Evolutionary conservation across 2,113 vertebrate genomes (phyloP), one percentile per base, ranked within the genome.

Genomic region (Seriola rivoliana): DNA sequence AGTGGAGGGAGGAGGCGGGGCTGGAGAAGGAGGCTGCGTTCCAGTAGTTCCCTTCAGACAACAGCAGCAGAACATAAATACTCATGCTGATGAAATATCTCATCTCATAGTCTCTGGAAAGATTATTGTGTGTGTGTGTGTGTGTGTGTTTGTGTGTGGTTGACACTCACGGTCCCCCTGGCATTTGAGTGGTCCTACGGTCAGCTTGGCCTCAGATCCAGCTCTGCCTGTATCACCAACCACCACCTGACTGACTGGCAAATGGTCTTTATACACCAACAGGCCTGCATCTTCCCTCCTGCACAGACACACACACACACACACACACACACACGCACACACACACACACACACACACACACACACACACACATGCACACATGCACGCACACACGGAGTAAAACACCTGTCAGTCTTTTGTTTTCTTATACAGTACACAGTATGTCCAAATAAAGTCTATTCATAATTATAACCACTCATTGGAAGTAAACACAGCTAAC

Each of bases 251-350:
- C 90, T 96, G 73, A 99, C 97, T 0, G 98, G 98, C 42, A 99
- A 87, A 80, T 99, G 98, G 63, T 99, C 97, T 92, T 99, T 99
- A 88, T 99, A 99, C 17, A 97, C 95, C 81, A 99, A 10, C 85
- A 98, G 91, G 44, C 98, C 98, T 36, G 95, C 70, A 23, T 99
- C 98, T 82, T 99, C 98, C 78, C 93, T 97, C 98, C 98, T 99
- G 80, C 4, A 74, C 38, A 72, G 63, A 48, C 16, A 65, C n/a
- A 46, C n/a, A 50, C 0, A 77, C 21, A 69, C 23, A 78, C 32
- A 71, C 29, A 65, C 29, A 29, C 29, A 29, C 29, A 29, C 29
- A 29, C 29, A 29, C 25, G 2, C 25, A 78, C 38, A 71, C 68
- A 54, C 21, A 38, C 4, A n/a, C n/a, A 48, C 16, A 65, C n/a